Percentiles rank a stretch among this genome's conserved stretches.
phyloP scores from a whole-genome alignment of 2,797 vertebrate species.

The Pipistrellus pygmaeus region DNA sequence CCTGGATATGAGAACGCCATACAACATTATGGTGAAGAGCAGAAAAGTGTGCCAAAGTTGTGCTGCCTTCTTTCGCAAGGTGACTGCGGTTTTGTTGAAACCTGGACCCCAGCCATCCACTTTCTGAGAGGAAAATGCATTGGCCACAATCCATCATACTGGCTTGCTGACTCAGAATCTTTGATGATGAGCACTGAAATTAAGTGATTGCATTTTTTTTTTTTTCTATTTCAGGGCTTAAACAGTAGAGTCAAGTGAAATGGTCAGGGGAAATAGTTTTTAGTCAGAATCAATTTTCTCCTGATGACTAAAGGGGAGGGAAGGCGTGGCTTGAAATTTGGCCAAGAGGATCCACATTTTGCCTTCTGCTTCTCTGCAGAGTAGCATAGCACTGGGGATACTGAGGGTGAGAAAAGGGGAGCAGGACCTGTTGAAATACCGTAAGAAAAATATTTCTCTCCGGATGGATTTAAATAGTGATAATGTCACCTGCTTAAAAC shows the following conservation, averaged over 20 bases:
- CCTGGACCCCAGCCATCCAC: constrained; percentile 48
- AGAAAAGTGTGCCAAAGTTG: not conserved
- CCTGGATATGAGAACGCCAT: not conserved
- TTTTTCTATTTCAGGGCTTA: constrained; percentile 58
- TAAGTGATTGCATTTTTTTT: constrained; percentile 41
- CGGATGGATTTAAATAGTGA: not conserved
- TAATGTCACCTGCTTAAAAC: not conserved
- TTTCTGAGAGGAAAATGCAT: constrained; percentile 62
- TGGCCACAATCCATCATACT: constrained; percentile 29
- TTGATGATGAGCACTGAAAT: constrained; percentile 55
- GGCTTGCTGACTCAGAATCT: constrained; percentile 55
- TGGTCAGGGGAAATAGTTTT: not conserved
- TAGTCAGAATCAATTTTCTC: constrained; percentile 53
- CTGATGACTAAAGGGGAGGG: not conserved
- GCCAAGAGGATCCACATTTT: not conserved
- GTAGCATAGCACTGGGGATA: not conserved
- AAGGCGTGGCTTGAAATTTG: not conserved
- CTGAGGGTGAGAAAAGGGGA: not conserved
- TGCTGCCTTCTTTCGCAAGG: constrained; percentile 14
- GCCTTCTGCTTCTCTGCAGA: not conserved
- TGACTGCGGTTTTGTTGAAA: constrained; percentile 6
- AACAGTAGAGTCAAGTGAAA: constrained; percentile 23
- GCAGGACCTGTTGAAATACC: not conserved
- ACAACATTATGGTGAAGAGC: not conserved
- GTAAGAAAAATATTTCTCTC: not conserved